phyloP scores from a whole-genome alignment of 1,140 invertebrate species.

The Papilio aristodemus region DNA sequence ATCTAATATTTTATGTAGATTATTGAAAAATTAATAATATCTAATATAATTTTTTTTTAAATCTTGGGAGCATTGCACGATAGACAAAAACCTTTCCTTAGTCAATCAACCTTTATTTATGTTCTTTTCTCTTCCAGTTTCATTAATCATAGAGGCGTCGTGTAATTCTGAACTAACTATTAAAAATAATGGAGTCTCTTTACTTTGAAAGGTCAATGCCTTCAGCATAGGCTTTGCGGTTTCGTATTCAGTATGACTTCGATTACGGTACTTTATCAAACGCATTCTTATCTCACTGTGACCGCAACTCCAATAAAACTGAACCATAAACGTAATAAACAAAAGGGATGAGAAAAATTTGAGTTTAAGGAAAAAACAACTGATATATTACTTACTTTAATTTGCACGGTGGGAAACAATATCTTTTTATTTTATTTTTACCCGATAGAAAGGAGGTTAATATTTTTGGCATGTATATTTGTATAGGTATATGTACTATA shows the following conservation, averaged over 20 bases:
- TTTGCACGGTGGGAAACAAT: background rate
- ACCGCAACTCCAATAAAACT: slow-evolving; percentile 19
- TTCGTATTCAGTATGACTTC: slow-evolving; percentile 39
- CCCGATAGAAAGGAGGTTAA: background rate
- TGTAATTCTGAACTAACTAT: slow-evolving; percentile 2
- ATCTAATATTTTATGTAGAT: too few species aligned
- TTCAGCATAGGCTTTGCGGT: slow-evolving; percentile 43
- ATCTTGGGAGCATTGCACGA: background rate
- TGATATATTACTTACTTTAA: slow-evolving; percentile 4
- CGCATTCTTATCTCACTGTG: slow-evolving; percentile 22
- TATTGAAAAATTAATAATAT: too few species aligned
- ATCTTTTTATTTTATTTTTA: background rate
- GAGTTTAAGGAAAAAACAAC: slow-evolving; percentile 17
- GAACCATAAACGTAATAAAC: slow-evolving; percentile 10
- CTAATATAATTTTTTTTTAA: too few species aligned
- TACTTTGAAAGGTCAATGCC: slow-evolving; percentile 50
- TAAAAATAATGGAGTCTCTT: slow-evolving; percentile 46
- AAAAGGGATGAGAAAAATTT: background rate
- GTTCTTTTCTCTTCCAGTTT: slow-evolving; percentile 15
- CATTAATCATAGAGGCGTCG: slow-evolving; percentile 11
- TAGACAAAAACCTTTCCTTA: too few species aligned
- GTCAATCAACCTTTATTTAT: slow-evolving; percentile 12
- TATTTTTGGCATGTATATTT: too few species aligned
- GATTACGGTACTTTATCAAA: slow-evolving; percentile 45
- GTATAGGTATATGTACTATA: too few species aligned